Evolutionary conservation across 2,888 invertebrate species (phyloP), one percentile per base, ranked within the genome.

Genomic region (Nebria brevicollis): DNA sequence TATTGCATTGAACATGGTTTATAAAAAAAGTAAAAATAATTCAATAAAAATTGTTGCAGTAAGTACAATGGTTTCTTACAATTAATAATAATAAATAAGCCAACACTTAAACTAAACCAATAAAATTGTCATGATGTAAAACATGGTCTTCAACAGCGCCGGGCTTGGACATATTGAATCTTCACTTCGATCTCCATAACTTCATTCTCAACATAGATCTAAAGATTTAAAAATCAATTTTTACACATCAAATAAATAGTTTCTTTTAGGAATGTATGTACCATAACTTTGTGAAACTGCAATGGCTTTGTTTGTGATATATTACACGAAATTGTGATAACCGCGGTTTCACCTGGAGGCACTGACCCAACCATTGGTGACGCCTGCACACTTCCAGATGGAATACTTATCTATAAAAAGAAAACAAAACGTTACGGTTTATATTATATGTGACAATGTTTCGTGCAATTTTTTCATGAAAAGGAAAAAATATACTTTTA

Each of bases 141-240:
- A 20, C 8, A 20, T 26, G 5, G 54, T 20, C 8, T 43, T 75
- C 20, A 75, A 10, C 64, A 41, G 2, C 73, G 77, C 1, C 73
- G 65, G 8, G 65, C 25, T 73, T 77, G 72, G 8, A 42, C n/a
- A 20, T n/a, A 66, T 26, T 73, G 75, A 70, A 87, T 83, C 84
- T 86, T 87, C 54, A 87, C 85, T 77, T 84, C 85, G 42, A 85
- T 83, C 82, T 85, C 85, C 68, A 86, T 85, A 34, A 86, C 84
- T 34, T 86, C 86, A 77, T 85, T 84, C 76, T 87, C 87, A 70
- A 87, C 85, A 83, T 85, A 85, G 72, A 87, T 83, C 10, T 83
- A 54, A 54, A 54, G 2, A 54, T 54, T 54, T 34, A 34, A 54
- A 54, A 54, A 54, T 54, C 8, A 7, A 54, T 41, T 13, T 13